These are phyloP conservation scores for Pristionchus japonicus DNA, from an alignment of 2,888 invertebrate species.

Conservation along the genomic window DNA sequence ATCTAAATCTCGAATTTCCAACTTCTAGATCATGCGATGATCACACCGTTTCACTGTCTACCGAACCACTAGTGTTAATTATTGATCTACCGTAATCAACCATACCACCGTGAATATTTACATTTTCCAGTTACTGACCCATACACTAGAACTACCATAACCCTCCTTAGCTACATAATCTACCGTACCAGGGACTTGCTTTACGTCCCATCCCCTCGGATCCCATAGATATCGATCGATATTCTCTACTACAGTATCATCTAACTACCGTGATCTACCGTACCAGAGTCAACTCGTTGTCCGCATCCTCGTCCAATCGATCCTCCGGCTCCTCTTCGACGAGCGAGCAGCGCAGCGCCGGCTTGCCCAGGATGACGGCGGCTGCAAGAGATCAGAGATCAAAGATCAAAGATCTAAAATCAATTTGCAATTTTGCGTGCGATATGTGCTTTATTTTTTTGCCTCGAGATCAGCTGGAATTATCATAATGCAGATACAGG, in stretches of 20 bases:
- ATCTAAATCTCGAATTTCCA: neutral
- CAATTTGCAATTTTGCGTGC: too few relatives aligned
- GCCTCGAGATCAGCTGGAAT: neutral
- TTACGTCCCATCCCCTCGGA: neutral
- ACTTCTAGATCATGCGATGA: too few relatives aligned
- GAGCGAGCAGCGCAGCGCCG: conserved; percentile 57
- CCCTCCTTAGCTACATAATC: too few relatives aligned
- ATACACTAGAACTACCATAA: too few relatives aligned
- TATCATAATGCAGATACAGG: neutral
- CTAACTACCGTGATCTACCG: neutral
- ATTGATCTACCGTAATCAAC: neutral
- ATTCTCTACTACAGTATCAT: neutral
- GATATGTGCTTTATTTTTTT: neutral
- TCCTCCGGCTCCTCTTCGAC: conserved; percentile 66
- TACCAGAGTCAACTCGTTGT: conserved; percentile 54
- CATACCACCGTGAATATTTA: too few relatives aligned
- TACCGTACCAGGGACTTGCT: too few relatives aligned
- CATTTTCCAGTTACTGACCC: neutral
- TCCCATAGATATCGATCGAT: neutral
- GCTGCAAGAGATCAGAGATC: conserved; percentile 39
- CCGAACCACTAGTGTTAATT: too few relatives aligned
- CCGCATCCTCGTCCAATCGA: conserved; percentile 60
- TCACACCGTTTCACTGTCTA: too few relatives aligned
- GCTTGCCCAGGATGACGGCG: conserved; percentile 41
- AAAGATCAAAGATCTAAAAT: neutral